These are phyloP conservation scores for Phycodurus eques DNA, from an alignment of 2,113 vertebrate genomes.

Conservation along the genomic window DNA sequence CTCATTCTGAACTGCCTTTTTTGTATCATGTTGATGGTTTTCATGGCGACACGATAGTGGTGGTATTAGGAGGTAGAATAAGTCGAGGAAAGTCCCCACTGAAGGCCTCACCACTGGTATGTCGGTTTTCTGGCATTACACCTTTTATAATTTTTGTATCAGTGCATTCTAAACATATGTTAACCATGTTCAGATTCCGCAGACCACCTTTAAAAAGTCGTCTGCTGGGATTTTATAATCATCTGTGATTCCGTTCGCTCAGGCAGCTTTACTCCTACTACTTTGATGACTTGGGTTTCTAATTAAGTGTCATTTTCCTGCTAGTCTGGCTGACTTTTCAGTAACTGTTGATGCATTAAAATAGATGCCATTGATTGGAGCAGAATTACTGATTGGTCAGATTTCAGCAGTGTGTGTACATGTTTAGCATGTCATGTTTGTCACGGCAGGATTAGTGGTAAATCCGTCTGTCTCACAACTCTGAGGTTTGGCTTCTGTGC, in stretches of 20 bases:
- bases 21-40: too few relatives aligned
- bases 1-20: too few relatives aligned
- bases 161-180: not conserved
- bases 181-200: not conserved
- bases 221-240: not conserved
- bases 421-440: not conserved
- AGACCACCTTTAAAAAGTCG: not conserved
- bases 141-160: not conserved
- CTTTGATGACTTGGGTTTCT: not conserved
- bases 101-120: too few relatives aligned
- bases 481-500: too few relatives aligned
- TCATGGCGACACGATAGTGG: too few relatives aligned
- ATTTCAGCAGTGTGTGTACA: conserved; percentile 1
- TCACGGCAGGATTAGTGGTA: not conserved
- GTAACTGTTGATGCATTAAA: not conserved
- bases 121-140: not conserved
- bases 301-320: not conserved
- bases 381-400: not conserved
- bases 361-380: not conserved
- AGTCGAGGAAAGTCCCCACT: too few relatives aligned
- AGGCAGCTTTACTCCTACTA: not conserved
- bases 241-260: not conserved
- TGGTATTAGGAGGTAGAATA: too few relatives aligned
- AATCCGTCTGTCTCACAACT: not conserved
- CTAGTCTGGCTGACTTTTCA: not conserved